A percentile compares a stretch with the other conserved stretches of the same genome.
These are phyloP conservation scores for Athene cunicularia DNA, from an alignment of 2,113 vertebrate genomes.

Conservation along the genomic window DNA sequence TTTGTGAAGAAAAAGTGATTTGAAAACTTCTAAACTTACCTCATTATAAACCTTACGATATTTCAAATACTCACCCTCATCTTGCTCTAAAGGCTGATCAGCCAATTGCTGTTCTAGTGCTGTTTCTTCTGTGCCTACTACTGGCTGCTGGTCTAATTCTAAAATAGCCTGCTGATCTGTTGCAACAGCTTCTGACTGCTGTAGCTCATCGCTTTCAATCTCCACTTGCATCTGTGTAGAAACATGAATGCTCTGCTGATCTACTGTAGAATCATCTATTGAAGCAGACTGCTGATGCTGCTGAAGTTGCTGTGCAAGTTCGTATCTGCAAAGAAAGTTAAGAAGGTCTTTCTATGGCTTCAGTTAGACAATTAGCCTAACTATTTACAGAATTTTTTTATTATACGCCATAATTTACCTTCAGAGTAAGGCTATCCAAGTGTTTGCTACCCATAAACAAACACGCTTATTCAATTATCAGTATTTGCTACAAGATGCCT, in stretches of 20 bases:
- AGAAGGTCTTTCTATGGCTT: not conserved
- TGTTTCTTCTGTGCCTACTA: constrained; percentile 81
- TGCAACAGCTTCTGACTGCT: constrained; percentile 68
- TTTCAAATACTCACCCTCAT: constrained; percentile 80
- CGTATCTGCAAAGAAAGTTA: constrained; percentile 80
- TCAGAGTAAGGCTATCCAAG: not conserved
- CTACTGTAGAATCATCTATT: constrained; percentile 79
- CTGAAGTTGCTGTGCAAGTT: constrained; percentile 94
- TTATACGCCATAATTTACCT: not conserved
- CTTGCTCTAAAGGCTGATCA: constrained; percentile 85
- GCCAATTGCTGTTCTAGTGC: constrained; percentile 79
- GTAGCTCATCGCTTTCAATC: constrained; percentile 83
- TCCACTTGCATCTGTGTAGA: constrained; percentile 88
- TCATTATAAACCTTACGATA: not conserved
- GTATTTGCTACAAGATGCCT: not conserved
- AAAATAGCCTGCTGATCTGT: constrained; percentile 85
- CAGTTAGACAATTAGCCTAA: not conserved
- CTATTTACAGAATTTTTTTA: not conserved
- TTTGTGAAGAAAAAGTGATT: not conserved
- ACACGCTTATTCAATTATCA: not conserved
- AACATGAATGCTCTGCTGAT: constrained; percentile 76
- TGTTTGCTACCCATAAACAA: not conserved
- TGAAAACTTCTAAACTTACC: not conserved
- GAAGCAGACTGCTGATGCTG: constrained; percentile 81
- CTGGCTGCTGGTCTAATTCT: constrained; percentile 84